phyloP scores from a whole-genome alignment of 1,140 invertebrate genomes.

The Papilio xuthus region DNA sequence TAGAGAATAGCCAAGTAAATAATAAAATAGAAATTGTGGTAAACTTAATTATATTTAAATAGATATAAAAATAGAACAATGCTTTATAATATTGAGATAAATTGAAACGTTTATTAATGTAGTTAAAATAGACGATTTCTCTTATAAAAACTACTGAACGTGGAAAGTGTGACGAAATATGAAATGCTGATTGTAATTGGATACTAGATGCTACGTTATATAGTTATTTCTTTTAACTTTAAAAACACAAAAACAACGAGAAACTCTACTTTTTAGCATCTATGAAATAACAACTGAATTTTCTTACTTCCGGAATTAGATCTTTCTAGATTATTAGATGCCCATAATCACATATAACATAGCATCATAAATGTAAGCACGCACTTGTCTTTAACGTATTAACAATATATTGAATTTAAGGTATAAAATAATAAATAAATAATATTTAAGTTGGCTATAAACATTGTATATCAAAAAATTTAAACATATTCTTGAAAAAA shows the following conservation, averaged over 20 bases:
- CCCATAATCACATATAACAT: background rate
- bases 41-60: background rate
- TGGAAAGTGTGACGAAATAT: slow-evolving; percentile 22
- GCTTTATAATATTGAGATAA: background rate
- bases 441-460: too few species aligned
- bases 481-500: background rate
- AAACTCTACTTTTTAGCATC: background rate
- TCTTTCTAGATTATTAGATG: background rate
- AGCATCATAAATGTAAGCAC: background rate
- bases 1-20: background rate
- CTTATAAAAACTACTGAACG: slow-evolving; percentile 19
- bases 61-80: background rate
- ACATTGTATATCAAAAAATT: background rate
- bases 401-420: background rate
- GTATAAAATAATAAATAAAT: too few species aligned
- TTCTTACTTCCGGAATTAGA: background rate
- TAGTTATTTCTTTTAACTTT: background rate
- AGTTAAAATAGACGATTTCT: background rate
- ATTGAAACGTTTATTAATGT: background rate
- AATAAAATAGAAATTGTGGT: background rate
- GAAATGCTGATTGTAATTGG: slow-evolving; percentile 3
- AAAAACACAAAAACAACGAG: background rate
- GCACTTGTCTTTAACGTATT: background rate
- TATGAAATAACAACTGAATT: background rate
- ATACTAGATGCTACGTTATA: background rate